Percentiles rank a stretch among this genome's conserved stretches.
phyloP scores from a whole-genome alignment of 2,113 vertebrate species.

The Oceanites oceanicus region DNA sequence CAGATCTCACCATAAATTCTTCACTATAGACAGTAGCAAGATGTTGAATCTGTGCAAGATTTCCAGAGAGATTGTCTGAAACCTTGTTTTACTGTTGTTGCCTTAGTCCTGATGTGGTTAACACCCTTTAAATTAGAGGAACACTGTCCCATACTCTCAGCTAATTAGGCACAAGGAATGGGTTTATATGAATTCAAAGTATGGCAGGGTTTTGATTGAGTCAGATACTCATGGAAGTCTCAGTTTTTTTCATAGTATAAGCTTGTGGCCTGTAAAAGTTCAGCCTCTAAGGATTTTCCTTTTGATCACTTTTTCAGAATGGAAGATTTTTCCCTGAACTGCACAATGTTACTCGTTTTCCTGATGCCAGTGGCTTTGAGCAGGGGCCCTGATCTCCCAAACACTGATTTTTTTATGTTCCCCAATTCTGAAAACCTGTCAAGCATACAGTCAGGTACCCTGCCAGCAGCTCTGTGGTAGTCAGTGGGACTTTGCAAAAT shows the following conservation, averaged over 20 bases:
- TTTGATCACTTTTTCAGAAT: conserved; percentile 35
- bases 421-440: neutral
- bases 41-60: neutral
- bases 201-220: conserved; percentile 19
- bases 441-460: neutral
- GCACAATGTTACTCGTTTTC: neutral
- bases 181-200: neutral
- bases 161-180: neutral
- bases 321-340: neutral
- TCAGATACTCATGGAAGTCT: neutral
- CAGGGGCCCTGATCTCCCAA: neutral
- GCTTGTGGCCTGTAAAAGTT: neutral
- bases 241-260: neutral
- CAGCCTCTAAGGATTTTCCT: neutral
- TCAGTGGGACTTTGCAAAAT: neutral
- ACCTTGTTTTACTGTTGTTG: neutral
- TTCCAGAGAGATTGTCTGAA: neutral
- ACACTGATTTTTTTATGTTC: neutral
- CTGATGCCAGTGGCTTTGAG: neutral
- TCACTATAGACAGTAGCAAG: neutral
- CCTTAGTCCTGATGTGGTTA: neutral
- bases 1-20: neutral
- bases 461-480: neutral
- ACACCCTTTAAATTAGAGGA: neutral
- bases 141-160: neutral